Conservation (phyloP, 2,113 vertebrate genomes). For the Mustela nigripes region DNA sequence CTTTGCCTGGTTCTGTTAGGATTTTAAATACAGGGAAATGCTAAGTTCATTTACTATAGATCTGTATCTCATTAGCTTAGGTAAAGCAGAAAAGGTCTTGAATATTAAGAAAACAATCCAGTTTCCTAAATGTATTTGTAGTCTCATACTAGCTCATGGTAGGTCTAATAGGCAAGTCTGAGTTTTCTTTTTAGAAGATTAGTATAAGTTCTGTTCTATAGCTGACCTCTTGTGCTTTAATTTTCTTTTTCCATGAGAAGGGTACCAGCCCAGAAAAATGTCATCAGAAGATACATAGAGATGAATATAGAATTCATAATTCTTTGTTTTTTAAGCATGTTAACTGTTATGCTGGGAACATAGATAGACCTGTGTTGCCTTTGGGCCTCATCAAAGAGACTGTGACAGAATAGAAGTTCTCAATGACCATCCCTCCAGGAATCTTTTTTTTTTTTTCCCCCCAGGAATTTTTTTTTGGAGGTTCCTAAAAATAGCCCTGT, state of each 20-base stretch:
- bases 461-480: not conserved
- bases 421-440: not conserved
- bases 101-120: not conserved
- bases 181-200: not conserved
- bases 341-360: not conserved
- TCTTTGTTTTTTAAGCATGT: not conserved
- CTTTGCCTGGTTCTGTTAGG: not conserved
- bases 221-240: not conserved
- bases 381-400: conserved; percentile 5
- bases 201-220: not conserved
- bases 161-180: not conserved
- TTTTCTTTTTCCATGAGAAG: not conserved
- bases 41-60: not conserved
- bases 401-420: not conserved
- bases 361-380: not conserved
- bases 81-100: not conserved
- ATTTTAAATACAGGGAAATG: not conserved
- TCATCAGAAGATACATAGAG: not conserved
- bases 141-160: not conserved
- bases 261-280: not conserved
- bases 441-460: not conserved
- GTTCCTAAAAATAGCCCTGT: not conserved
- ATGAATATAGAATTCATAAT: not conserved
- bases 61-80: not conserved
- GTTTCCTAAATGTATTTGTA: not conserved